Evolutionary conservation across 2,888 invertebrate species (phyloP), one percentile per base, ranked within the genome.

Genomic region (Lepidonotus clava): DNA sequence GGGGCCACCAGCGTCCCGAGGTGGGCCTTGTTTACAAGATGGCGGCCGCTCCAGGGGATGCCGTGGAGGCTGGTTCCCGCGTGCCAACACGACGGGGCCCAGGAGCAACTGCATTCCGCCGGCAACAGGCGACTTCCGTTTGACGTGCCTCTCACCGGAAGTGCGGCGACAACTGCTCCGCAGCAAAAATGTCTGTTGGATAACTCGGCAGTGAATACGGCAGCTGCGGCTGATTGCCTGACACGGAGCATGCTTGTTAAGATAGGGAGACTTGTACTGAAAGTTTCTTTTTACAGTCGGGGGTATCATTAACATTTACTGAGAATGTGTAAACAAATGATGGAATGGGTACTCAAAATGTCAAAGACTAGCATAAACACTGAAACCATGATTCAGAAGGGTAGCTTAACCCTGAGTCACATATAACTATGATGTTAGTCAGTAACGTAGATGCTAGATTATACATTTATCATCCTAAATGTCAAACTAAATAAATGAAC

Each of bases 161-260:
- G 71, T 71, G 71, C 38, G 71, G 38, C 71, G 71, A 71, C 71
- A 71, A 71, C 71, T 71, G 71, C 71, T 34, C 21, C 71, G 71
- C 71, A 38, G 71, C 38, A 38, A 71, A 71, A 71, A 36, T 34
- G 34, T 38, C 38, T 11, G 34, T n/a, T 18, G 36, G 71, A n/a
- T 11, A 71, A 34, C 36, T 71, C 71, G 6, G 71, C 71, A 38
- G 71, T 71, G 71, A 71, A 71, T 71, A 38, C 18, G 38, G 18
- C 71, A 71, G 38, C 71, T 71, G 71, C 14, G 8, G 71, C 71
- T 71, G 71, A 71, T 71, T 71, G 38, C 6, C 71, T 36, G 71
- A 71, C 71, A 71, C 0, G 71, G 38, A 18, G 38, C 36, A 34
- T 71, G 71, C 71, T 36, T 71, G 71, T 71, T 32, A 66, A 8